Conservation (phyloP, 2,113 vertebrate genomes). For the Rafetus swinhoei region DNA sequence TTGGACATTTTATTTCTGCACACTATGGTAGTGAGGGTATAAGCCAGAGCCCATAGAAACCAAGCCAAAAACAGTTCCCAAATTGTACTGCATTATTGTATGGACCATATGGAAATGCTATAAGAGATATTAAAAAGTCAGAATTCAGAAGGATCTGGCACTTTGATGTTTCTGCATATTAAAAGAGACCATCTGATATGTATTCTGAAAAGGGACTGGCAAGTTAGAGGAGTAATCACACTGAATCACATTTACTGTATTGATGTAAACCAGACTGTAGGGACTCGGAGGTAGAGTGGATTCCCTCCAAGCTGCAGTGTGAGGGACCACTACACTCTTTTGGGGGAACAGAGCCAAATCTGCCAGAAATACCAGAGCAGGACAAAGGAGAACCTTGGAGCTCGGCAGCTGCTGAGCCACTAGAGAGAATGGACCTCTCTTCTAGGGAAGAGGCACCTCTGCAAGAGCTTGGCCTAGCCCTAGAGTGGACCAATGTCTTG, state of each 20-base stretch:
- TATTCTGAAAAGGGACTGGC: background rate
- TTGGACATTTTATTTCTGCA: background rate
- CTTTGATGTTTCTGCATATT: background rate
- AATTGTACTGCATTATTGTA: background rate
- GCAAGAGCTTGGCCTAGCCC: no score
- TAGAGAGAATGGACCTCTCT: no score
- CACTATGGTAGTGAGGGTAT: background rate
- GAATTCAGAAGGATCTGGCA: background rate
- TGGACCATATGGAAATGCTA: background rate
- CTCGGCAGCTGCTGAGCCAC: no score
- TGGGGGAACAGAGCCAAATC: no score
- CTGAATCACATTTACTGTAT: background rate
- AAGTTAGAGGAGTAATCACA: background rate
- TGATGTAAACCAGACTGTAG: background rate
- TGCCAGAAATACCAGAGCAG: no score
- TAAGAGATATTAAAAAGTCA: background rate
- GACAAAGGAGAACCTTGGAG: no score
- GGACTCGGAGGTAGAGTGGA: no score
- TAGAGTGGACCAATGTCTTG: no score
- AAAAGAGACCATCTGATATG: accelerated
- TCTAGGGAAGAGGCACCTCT: no score
- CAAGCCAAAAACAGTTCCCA: accelerated
- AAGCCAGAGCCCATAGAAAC: background rate
- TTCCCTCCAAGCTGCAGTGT: background rate
- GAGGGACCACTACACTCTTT: no score